phyloP scores from a whole-genome alignment of 2,797 vertebrate genomes.

The Iguana delicatissima region DNA sequence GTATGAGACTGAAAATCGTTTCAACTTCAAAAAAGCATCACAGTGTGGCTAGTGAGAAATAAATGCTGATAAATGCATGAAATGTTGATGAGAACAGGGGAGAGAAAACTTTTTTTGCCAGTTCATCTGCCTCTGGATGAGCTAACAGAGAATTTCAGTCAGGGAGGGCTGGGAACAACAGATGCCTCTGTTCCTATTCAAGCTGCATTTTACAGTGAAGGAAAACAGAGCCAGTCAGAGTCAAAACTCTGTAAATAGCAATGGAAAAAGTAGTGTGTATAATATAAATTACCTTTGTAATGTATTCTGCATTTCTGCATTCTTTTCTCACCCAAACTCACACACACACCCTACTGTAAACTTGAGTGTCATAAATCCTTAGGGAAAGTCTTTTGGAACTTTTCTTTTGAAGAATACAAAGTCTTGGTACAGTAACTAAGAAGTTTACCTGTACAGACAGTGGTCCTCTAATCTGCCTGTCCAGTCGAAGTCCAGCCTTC shows the following conservation, averaged over 20 bases:
- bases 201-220: conserved; percentile 40
- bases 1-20: conserved; percentile 68
- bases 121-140: conserved; percentile 21
- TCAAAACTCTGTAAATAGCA: neutral
- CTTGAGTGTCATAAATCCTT: conserved; percentile 59
- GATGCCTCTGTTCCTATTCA: conserved; percentile 34
- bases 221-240: conserved; percentile 9
- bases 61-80: conserved; percentile 67
- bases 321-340: neutral
- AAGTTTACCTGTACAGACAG: neutral
- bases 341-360: conserved; percentile 41
- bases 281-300: conserved; percentile 51
- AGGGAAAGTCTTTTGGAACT: conserved; percentile 61
- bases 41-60: conserved; percentile 56
- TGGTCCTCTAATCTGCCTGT: neutral
- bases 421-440: conserved; percentile 44
- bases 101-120: conserved; percentile 40
- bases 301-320: conserved; percentile 23
- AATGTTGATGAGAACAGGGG: conserved; percentile 48
- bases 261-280: conserved; percentile 39
- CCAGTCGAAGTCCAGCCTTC: neutral
- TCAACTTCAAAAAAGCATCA: conserved; percentile 62
- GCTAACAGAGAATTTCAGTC: conserved; percentile 35
- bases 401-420: conserved; percentile 84
- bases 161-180: conserved; percentile 49